phyloP scores from a whole-genome alignment of 2,113 vertebrate species.

The Bos taurus region DNA sequence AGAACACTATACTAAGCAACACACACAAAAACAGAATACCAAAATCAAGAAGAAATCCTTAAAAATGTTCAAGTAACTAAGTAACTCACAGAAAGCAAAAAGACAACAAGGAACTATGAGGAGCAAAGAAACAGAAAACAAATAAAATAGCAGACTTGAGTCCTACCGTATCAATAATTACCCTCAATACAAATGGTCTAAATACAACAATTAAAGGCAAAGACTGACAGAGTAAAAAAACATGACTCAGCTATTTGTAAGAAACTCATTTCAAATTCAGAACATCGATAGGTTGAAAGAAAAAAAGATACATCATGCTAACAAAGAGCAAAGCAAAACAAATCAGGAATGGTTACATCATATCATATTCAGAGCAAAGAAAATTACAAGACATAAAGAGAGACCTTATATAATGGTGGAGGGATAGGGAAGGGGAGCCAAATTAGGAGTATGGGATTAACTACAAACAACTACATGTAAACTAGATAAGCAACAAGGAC shows the following conservation, averaged over 20 bases:
- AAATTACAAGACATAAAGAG: neutral
- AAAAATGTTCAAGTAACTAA: neutral
- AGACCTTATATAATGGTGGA: neutral
- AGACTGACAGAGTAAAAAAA: neutral
- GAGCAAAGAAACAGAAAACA: neutral
- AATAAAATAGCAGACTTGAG: neutral
- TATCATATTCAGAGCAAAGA: neutral
- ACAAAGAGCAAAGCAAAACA: neutral
- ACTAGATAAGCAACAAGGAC: neutral
- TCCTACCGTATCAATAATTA: neutral
- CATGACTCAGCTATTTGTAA: neutral
- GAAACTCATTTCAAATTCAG: constrained; percentile 1
- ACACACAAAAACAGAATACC: neutral
- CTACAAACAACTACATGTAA: neutral
- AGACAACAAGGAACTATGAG: neutral
- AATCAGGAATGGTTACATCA: neutral
- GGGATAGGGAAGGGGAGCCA: neutral
- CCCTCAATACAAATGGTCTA: neutral
- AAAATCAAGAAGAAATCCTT: neutral
- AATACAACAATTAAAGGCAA: neutral
- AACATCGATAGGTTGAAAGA: neutral
- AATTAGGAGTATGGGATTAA: neutral
- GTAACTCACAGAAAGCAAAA: neutral
- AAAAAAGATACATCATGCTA: neutral
- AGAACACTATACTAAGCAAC: neutral